Evolutionary conservation across 1,140 invertebrate genomes (phyloP).

Genomic region (Drosophila albomicans): DNA sequence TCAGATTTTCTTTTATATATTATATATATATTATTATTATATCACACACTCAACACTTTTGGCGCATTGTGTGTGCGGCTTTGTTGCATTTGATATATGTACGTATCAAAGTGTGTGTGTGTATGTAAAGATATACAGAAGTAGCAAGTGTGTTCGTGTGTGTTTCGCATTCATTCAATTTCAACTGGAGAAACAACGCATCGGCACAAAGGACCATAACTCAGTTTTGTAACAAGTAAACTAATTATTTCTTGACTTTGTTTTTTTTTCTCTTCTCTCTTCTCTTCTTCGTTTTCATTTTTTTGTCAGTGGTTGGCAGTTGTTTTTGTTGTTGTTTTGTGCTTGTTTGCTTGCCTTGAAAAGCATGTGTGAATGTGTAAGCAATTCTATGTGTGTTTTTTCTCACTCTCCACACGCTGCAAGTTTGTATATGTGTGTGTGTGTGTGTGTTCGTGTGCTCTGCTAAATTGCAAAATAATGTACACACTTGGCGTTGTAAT

Average conservation of each 20-base stretch:
- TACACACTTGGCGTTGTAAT: slow-evolving; percentile 83
- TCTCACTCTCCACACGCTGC: not conserved
- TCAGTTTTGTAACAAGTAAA: slow-evolving; percentile 82
- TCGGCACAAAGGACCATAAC: slow-evolving; percentile 77
- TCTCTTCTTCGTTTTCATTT: slow-evolving; percentile 25
- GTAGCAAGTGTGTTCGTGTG: slow-evolving; percentile 10
- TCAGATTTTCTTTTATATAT: slow-evolving; percentile 35
- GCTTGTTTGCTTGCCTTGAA: slow-evolving; percentile 54
- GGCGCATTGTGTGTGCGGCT: slow-evolving; percentile 51
- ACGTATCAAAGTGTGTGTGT: slow-evolving; percentile 20
- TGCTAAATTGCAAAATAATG: slow-evolving; percentile 83
- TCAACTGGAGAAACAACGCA: slow-evolving; percentile 73
- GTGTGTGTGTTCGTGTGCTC: slow-evolving; percentile 35
- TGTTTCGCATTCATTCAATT: slow-evolving; percentile 77
- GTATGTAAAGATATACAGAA: slow-evolving; percentile 3
- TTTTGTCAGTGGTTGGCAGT: slow-evolving; percentile 41
- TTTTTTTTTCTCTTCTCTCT: slow-evolving; percentile 24
- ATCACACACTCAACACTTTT: slow-evolving; percentile 72
- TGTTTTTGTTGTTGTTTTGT: slow-evolving; percentile 33
- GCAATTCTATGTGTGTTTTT: slow-evolving; percentile 19
- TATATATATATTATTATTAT: slow-evolving; percentile 57
- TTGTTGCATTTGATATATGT: slow-evolving; percentile 38
- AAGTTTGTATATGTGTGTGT: not conserved
- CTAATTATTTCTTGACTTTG: slow-evolving; percentile 84
- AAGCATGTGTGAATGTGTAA: slow-evolving; percentile 10